Percentiles rank a stretch among this genome's conserved stretches.
phyloP scores from a whole-genome alignment of 2,113 vertebrate genomes.

The Nipponia nippon region DNA sequence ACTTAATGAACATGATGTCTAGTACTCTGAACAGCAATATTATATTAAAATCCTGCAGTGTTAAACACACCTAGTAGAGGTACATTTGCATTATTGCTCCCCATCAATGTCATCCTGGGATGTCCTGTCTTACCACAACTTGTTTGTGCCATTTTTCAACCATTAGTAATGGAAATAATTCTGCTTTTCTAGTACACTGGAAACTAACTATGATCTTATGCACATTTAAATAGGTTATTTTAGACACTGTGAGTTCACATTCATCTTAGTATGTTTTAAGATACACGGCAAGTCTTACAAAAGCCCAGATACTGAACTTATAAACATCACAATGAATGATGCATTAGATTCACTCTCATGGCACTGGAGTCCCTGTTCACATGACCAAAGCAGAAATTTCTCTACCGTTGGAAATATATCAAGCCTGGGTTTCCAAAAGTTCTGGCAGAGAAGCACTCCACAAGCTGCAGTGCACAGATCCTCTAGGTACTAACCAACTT shows the following conservation, averaged over 20 bases:
- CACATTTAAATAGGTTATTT: background rate
- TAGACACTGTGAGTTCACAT: background rate
- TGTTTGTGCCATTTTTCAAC: background rate
- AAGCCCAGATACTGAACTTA: background rate
- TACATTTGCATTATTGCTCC: background rate
- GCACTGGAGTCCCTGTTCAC: background rate
- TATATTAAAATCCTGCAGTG: background rate
- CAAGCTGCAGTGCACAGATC: background rate
- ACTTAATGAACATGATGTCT: background rate
- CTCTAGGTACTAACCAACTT: background rate
- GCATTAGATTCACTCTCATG: background rate
- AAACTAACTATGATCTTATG: background rate
- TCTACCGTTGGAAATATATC: background rate
- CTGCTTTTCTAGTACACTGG: background rate
- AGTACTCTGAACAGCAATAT: background rate
- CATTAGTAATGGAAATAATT: background rate
- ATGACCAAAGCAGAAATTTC: background rate
- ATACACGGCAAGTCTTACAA: background rate
- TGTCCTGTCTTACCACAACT: background rate
- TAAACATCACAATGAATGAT: background rate
- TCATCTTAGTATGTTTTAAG: background rate
- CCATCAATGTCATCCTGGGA: background rate
- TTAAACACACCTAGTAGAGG: background rate
- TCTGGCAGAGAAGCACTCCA: background rate
- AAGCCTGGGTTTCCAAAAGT: background rate